These are phyloP conservation scores for Platichthys flesus DNA, from an alignment of 2,113 vertebrate genomes.

Conservation along the genomic window DNA sequence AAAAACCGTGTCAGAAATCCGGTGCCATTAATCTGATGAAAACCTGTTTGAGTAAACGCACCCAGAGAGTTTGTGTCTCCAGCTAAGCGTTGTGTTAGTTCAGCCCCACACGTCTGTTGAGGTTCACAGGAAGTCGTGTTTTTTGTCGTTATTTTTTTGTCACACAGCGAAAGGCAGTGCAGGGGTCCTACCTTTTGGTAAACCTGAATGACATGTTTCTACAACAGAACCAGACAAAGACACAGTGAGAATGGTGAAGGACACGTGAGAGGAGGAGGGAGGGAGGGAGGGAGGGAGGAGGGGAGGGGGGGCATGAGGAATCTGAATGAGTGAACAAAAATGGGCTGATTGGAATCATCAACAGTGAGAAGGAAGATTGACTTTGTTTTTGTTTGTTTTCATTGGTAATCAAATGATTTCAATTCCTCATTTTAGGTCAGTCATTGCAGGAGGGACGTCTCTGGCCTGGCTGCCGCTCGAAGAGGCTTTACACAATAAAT, in stretches of 20 bases:
- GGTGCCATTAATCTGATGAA: slow-evolving; percentile 1
- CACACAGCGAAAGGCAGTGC: slow-evolving; percentile 76
- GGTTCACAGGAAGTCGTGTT: slow-evolving; percentile 9
- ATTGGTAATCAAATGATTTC: slow-evolving; percentile 46
- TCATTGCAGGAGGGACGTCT: slow-evolving; percentile 42
- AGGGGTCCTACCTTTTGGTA: slow-evolving; percentile 99
- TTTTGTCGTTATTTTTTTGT: slow-evolving; percentile 62
- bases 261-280: slow-evolving; percentile 16
- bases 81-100: slow-evolving; percentile 79
- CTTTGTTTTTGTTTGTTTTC: neutral
- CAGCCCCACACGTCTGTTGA: slow-evolving; percentile 81
- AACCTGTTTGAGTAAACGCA: slow-evolving; percentile 52
- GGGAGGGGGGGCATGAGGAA: slow-evolving; percentile 13
- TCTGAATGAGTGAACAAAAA: slow-evolving; percentile 57
- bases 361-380: slow-evolving; percentile 20
- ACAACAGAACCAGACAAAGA: slow-evolving; percentile 97
- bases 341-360: slow-evolving; percentile 63
- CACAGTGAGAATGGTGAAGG: slow-evolving; percentile 74
- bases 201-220: slow-evolving; percentile 99
- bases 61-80: slow-evolving; percentile 14
- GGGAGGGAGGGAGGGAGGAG: neutral
- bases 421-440: slow-evolving; percentile 60
- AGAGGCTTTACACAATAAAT: neutral
- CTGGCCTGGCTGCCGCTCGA: slow-evolving; percentile 45
- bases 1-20: neutral